phyloP scores from a whole-genome alignment of 2,113 vertebrate genomes.

The Bombycilla garrulus region DNA sequence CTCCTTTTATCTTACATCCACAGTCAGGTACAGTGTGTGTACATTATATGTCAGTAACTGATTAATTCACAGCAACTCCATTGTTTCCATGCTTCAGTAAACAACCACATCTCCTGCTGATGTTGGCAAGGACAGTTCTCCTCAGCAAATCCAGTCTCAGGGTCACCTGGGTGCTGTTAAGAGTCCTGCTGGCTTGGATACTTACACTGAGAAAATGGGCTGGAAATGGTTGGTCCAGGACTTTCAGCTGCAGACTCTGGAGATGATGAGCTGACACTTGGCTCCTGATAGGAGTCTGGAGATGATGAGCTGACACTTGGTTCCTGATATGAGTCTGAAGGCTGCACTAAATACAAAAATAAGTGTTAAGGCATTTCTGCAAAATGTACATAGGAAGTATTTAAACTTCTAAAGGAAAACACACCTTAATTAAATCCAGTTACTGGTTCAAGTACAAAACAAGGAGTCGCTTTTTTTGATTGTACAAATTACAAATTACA shows the following conservation, averaged over 20 bases:
- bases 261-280: neutral
- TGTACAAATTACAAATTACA: neutral
- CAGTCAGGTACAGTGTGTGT: neutral
- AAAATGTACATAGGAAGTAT: neutral
- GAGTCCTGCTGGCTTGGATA: neutral
- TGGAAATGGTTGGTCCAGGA: neutral
- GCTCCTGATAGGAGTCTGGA: neutral
- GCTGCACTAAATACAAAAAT: neutral
- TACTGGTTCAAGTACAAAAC: neutral
- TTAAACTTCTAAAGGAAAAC: neutral
- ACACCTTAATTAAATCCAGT: neutral
- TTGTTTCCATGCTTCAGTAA: neutral
- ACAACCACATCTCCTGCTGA: neutral
- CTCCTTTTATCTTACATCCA: neutral
- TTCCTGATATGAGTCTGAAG: neutral
- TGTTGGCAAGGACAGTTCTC: neutral
- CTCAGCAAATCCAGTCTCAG: neutral
- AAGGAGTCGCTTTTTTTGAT: neutral
- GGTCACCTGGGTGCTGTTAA: neutral
- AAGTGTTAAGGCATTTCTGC: neutral
- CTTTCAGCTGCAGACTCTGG: neutral
- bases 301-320: neutral
- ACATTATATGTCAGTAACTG: neutral
- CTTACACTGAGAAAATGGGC: conserved; percentile 63
- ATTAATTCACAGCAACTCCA: neutral